A percentile compares a stretch with the other conserved stretches of the same genome.
Evolutionary conservation across 2,113 vertebrate genomes (phyloP).

Genomic region (Dasypus novemcinctus): DNA sequence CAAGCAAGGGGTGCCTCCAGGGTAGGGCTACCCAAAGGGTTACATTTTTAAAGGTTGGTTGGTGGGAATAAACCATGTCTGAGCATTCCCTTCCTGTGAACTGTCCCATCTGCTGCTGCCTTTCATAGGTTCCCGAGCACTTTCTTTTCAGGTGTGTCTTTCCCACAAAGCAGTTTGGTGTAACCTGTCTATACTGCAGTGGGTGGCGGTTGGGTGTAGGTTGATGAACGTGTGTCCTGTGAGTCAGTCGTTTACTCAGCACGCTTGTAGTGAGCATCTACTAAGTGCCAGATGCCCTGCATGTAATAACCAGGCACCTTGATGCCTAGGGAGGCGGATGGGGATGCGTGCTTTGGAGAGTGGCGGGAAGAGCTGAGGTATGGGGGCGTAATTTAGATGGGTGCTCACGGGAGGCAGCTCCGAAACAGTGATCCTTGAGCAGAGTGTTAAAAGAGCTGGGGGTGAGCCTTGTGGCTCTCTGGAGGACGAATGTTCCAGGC

Average conservation of each 20-base stretch:
- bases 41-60: not conserved
- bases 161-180: not conserved
- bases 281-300: not conserved
- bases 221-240: not conserved
- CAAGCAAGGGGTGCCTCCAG: not conserved
- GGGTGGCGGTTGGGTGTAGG: not conserved
- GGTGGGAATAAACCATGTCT: not conserved
- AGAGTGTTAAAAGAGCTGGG: not conserved
- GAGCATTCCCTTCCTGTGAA: not conserved
- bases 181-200: not conserved
- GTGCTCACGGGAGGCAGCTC: not conserved
- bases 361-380: not conserved
- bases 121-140: not conserved
- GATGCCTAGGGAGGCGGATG: not conserved
- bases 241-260: not conserved
- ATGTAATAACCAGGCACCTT: not conserved
- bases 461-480: not conserved
- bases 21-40: not conserved
- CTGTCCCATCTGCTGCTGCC: not conserved
- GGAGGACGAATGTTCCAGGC: not conserved
- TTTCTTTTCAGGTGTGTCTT: conserved; percentile 33
- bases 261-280: not conserved
- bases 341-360: not conserved
- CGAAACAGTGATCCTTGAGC: not conserved
- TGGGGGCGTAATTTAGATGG: not conserved